Base-by-base conservation (phyloP, 1,140 invertebrate species). In the Diprion similis region DNA sequence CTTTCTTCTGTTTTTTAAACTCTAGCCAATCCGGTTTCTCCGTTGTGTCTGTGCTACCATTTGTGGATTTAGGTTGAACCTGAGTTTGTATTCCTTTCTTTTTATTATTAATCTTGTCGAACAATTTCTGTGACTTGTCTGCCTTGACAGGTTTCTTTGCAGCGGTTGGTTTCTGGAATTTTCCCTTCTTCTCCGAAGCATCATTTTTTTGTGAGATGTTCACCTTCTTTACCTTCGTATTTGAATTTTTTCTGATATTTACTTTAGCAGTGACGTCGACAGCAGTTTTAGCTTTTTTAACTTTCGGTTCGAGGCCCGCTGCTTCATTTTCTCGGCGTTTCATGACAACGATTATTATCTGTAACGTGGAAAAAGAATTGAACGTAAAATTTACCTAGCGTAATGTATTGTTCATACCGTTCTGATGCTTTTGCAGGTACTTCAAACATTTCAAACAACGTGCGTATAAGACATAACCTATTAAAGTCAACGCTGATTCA, bases 1-100 rank as follows among this genome's bases (percentile, higher is more conserved):
- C 90, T 78, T 94, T 94, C 79, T 92, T 93, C 76, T 94, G 89
- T 78, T 94, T 91, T 80, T 94, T 95, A 78, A 93, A 90, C 81
- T 94, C 90, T 15, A 89, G 84, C 94, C 94, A 95, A 81, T 94
- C 89, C 15, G 91, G 91, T 76, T 93, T 93, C 78, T 92, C 90
- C 76, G 83, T 86, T 24, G 75, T 68, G 1, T 73, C 64, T 65
- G n/a, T 68, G 13, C 17, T 64, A 64, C 59, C 17, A 15, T 15
- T 15, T 64, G 3, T 15, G 6, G 13, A 18, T 64, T 15, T 15
- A 7, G 4, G 3, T 18, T 19, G 17, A 13, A 18, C 66, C 66
- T 7, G 11, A 11, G 17, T 11, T 45, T 13, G 11, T 45, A 19
- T 3, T 6, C 37, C 8, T 18, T 46, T 18, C 17, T 15, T 19